Evolutionary conservation across 2,797 vertebrate genomes (phyloP).

Genomic region (Sebastes matsubarae): DNA sequence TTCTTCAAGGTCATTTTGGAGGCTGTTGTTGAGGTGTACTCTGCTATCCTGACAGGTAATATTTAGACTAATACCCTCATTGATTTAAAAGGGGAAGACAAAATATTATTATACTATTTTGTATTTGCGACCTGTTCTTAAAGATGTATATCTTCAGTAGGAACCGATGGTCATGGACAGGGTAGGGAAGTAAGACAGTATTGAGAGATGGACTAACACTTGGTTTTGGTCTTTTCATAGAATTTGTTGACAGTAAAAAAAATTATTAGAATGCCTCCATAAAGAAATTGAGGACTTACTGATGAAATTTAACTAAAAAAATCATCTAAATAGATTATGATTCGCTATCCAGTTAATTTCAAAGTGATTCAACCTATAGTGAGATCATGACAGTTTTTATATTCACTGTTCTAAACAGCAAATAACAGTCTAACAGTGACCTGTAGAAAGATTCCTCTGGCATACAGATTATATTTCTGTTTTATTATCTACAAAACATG

Average conservation of each 20-base stretch:
- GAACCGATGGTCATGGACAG: not conserved
- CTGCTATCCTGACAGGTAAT: not conserved
- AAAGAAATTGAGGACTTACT: not conserved
- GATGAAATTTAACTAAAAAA: not conserved
- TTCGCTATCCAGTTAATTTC: not conserved
- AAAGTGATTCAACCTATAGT: not conserved
- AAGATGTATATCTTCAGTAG: not conserved
- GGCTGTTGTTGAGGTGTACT: not conserved
- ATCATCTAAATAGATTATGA: not conserved
- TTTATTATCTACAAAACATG: too few species aligned
- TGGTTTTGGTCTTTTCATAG: not conserved
- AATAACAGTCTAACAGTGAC: not conserved
- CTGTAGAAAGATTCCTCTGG: not conserved
- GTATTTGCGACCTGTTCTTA: too few species aligned
- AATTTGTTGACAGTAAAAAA: not conserved
- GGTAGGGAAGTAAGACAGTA: too few species aligned
- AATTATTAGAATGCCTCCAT: not conserved
- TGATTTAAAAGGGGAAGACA: not conserved
- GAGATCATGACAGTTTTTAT: not conserved
- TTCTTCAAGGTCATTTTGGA: not conserved
- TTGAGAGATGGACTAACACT: too few species aligned
- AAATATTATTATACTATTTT: too few species aligned
- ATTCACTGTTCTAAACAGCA: not conserved
- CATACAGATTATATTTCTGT: not conserved
- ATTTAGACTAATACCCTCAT: not conserved